Evolutionary conservation across 2,888 invertebrate species (phyloP), one percentile per base, ranked within the genome.

Genomic region (Amphimallon solstitiale): DNA sequence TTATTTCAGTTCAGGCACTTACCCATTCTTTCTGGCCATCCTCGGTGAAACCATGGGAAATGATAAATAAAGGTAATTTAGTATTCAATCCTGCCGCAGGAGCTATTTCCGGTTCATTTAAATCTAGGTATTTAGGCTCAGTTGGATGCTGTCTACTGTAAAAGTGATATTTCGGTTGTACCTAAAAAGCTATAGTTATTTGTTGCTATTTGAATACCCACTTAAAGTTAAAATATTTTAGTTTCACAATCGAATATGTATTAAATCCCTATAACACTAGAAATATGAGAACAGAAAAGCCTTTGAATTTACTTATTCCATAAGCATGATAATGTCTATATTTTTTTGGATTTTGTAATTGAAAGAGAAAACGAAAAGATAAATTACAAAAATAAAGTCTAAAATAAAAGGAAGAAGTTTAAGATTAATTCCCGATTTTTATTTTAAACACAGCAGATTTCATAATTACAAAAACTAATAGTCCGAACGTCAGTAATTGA

Each of bases 1-100:
- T 23, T 23, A 4, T 23, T 2, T 29, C 29, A 9, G 2, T 29
- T 29, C 9, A 2, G 14, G 21, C 12, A 72, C 72, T 72, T 84
- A 95, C 91, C 96, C 95, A 95, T 52, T 86, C 82, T 74, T 92
- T 91, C 69, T 90, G 87, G 0, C 94, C 94, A 45, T 90, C 89
- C 78, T 96, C 95, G 69, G 94, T 83, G 79, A 94, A 97, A 0
- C 96, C 97, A 77, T 97, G 97, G 1, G 92, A 87, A 67, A 97
- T 87, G 67, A 95, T 84, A 77, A 90, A 93, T 70, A 92, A 86
- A 2, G 89, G 90, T 7, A 88, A 89, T 17, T 80, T 79, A 0
- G 87, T 84, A 77, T 89, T 86, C 2, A 94, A 85, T 68, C 88
- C 88, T 4, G 90, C 85, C 29, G 84, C 81, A 46, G 80, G 82